A percentile compares a stretch with the other conserved stretches of the same genome.
phyloP scores from a whole-genome alignment of 2,797 vertebrate genomes.

The Channallabes apus region DNA sequence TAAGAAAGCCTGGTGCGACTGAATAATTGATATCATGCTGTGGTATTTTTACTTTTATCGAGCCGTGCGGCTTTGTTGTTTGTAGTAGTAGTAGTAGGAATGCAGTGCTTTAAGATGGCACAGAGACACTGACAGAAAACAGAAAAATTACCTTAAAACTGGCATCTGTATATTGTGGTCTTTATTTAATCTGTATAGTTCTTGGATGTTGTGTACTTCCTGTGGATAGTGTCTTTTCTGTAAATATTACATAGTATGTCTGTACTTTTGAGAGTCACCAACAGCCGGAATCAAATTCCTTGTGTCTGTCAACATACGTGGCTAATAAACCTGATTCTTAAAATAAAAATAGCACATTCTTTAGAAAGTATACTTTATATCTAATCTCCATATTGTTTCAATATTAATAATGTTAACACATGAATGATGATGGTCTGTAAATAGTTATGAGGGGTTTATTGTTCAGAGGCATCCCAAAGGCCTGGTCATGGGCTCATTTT shows the following conservation, averaged over 20 bases:
- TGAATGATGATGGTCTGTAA: not conserved
- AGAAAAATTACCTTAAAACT: not conserved
- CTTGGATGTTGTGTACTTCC: too few species aligned
- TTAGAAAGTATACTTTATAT: not conserved
- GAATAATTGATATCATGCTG: constrained; percentile 54
- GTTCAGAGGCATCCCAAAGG: constrained; percentile 79
- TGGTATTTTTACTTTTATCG: constrained; percentile 45
- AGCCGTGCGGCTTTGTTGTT: constrained; percentile 25
- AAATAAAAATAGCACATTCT: not conserved
- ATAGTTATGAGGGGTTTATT: constrained; percentile 34
- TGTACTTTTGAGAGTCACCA: too few species aligned
- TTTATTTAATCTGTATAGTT: too few species aligned
- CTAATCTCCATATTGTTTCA: not conserved
- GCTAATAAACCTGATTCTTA: too few species aligned
- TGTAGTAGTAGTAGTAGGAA: constrained; percentile 22
- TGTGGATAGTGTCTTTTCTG: too few species aligned
- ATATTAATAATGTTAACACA: not conserved
- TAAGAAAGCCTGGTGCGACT: constrained; percentile 27
- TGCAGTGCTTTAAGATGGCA: constrained; percentile 28
- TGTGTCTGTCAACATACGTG: too few species aligned
- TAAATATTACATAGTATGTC: too few species aligned
- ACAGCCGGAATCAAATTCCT: too few species aligned
- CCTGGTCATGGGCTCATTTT: constrained; percentile 87
- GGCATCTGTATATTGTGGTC: too few species aligned
- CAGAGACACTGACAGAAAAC: constrained; percentile 10